Evolutionary conservation across 2,888 invertebrate genomes (phyloP).

Genomic region (Allygus modestus): DNA sequence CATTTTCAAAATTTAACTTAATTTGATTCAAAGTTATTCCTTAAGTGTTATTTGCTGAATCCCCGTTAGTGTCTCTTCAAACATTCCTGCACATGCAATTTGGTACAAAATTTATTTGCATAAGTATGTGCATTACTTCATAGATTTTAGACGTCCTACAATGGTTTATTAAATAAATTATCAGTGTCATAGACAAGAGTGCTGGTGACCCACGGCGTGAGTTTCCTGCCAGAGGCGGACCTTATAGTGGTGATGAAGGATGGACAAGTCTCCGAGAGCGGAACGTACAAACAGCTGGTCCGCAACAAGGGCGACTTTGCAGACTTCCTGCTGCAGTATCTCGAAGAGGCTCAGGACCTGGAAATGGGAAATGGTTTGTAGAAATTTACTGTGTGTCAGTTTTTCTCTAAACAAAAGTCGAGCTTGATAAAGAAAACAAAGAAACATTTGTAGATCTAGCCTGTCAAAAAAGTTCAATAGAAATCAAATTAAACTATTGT

Average conservation of each 20-base stretch:
- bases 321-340: slow-evolving; percentile 89
- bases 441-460: too few species aligned
- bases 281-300: slow-evolving; percentile 93
- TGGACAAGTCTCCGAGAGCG: slow-evolving; percentile 92
- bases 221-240: slow-evolving; percentile 94
- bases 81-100: too few species aligned
- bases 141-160: not conserved
- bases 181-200: slow-evolving; percentile 82
- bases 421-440: not conserved
- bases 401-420: not conserved
- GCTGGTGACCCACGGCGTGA: slow-evolving; percentile 96
- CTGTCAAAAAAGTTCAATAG: too few species aligned
- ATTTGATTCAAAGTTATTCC: too few species aligned
- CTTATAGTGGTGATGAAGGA: slow-evolving; percentile 92
- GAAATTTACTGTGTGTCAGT: not conserved
- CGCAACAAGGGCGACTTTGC: slow-evolving; percentile 92
- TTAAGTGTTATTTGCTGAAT: too few species aligned
- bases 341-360: slow-evolving; percentile 78
- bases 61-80: too few species aligned
- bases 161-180: slow-evolving; percentile 46
- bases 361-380: slow-evolving; percentile 64
- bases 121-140: not conserved
- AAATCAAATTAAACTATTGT: too few species aligned
- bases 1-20: too few species aligned
- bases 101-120: too few species aligned